Percentiles rank a stretch among this genome's conserved stretches.
phyloP scores from a whole-genome alignment of 2,797 vertebrate species.

The Novumbra hubbsi region DNA sequence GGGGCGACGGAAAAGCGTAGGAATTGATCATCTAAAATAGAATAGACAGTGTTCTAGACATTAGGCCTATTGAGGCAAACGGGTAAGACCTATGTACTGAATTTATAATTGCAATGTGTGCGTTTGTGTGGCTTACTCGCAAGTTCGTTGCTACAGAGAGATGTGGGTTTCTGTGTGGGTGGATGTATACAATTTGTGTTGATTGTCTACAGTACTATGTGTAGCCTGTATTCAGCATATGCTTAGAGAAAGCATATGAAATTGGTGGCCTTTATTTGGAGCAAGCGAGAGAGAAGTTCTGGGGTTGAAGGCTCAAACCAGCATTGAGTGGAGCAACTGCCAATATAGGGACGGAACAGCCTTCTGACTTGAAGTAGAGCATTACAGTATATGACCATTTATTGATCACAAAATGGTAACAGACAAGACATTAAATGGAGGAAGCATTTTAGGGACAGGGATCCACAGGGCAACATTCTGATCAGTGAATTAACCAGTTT shows the following conservation, averaged over 20 bases:
- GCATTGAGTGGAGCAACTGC: not conserved
- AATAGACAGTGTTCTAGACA: slow-evolving; percentile 71
- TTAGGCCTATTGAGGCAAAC: slow-evolving; percentile 48
- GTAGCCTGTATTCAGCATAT: too few species aligned
- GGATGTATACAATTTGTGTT: too few species aligned
- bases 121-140: not conserved
- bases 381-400: not conserved
- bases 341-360: not conserved
- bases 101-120: slow-evolving; percentile 59
- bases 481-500: not conserved
- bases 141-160: too few species aligned
- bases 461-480: not conserved
- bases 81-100: slow-evolving; percentile 50
- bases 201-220: too few species aligned
- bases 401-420: not conserved
- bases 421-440: not conserved
- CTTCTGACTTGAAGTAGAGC: not conserved
- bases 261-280: not conserved
- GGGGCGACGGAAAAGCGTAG: slow-evolving; percentile 67
- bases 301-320: not conserved
- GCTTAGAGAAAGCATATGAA: not conserved
- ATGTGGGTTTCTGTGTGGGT: slow-evolving; percentile 5
- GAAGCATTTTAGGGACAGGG: too few species aligned
- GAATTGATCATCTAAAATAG: slow-evolving; percentile 79
- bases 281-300: not conserved